These are phyloP conservation scores for Colaptes auratus DNA, from an alignment of 2,113 vertebrate species.

Conservation along the genomic window DNA sequence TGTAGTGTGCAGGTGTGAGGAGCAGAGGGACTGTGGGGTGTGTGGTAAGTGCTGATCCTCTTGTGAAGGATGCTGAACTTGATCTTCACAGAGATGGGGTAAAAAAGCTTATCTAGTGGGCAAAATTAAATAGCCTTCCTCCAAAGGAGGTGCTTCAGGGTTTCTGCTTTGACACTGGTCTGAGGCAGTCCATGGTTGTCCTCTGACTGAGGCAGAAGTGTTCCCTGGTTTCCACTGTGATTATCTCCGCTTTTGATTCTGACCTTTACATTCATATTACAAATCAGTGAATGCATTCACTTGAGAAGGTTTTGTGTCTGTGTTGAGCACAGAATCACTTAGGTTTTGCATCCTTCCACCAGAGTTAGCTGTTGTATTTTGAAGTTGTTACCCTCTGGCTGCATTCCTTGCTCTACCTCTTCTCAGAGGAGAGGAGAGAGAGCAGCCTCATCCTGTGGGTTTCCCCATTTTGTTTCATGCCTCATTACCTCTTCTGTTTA, in stretches of 20 bases:
- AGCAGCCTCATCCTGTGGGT: not conserved
- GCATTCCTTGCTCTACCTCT: rapidly evolving
- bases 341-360: not conserved
- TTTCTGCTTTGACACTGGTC: not conserved
- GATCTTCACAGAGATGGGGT: not conserved
- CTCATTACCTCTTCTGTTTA: not conserved
- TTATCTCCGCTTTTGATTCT: not conserved
- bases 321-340: not conserved
- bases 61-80: not conserved
- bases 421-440: not conserved
- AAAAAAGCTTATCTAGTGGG: not conserved
- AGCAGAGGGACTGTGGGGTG: not conserved
- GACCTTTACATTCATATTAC: not conserved
- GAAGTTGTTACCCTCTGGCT: not conserved
- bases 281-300: not conserved
- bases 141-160: not conserved
- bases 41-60: not conserved
- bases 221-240: not conserved
- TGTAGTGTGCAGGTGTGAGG: rapidly evolving
- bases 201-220: not conserved
- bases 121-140: not conserved
- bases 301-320: not conserved
- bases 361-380: not conserved
- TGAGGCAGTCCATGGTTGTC: rapidly evolving
- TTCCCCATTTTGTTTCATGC: not conserved